phyloP scores from a whole-genome alignment of 92 coral and sea anemone species.

The Palythoa grandiflora region DNA sequence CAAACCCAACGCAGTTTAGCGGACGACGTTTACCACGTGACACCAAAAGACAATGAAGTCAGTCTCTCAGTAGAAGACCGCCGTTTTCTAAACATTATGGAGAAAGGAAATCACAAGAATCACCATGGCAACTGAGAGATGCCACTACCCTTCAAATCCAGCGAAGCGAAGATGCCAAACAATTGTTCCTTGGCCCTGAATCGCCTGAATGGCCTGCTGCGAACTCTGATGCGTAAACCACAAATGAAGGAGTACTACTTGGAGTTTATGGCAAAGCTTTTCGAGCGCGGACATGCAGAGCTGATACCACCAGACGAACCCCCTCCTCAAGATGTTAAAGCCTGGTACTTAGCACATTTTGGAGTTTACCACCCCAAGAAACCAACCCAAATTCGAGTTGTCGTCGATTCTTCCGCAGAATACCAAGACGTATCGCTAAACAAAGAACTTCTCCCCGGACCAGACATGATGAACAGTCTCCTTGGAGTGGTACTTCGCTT shows the following conservation, averaged over 20 bases:
- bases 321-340: not conserved
- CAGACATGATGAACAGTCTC: too few relatives aligned
- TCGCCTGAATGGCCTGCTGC: slow-evolving; percentile 14
- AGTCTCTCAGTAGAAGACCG: not conserved
- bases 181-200: not conserved
- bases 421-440: slow-evolving; percentile 24
- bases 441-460: too few relatives aligned
- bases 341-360: slow-evolving; percentile 38
- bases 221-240: not conserved
- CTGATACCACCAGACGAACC: not conserved
- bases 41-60: not conserved
- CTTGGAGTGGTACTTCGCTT: not conserved
- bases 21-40: slow-evolving; percentile 3
- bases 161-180: not conserved
- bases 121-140: not conserved
- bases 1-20: not conserved
- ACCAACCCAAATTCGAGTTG: slow-evolving; percentile 33
- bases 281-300: not conserved
- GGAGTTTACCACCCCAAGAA: slow-evolving; percentile 46
- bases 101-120: not conserved
- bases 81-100: not conserved
- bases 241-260: not conserved
- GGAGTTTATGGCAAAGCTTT: not conserved
- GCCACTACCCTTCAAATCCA: not conserved
- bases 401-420: slow-evolving; percentile 31